Conservation (phyloP, 1,140 invertebrate genomes). For the Anadara kagoshimensis region DNA sequence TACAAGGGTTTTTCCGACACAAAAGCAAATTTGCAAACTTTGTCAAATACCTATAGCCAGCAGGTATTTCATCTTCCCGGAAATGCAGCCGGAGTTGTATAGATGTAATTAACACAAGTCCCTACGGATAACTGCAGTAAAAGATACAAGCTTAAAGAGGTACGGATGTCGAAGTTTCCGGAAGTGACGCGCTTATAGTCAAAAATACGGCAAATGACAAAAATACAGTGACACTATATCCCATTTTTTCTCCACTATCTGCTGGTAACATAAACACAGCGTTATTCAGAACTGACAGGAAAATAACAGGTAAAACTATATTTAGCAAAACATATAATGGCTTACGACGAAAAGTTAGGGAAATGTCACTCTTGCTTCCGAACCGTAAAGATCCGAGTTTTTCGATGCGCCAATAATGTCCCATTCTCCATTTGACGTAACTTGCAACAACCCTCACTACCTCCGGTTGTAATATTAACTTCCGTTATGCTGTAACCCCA, state of each 20-base stretch:
- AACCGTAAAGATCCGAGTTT: neutral
- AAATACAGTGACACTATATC: constrained; percentile 43
- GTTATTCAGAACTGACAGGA: constrained; percentile 42
- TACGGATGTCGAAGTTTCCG: constrained; percentile 40
- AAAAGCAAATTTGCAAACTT: too few relatives aligned
- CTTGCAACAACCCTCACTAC: constrained; percentile 6
- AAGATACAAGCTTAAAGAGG: constrained; percentile 23
- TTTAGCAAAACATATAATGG: constrained; percentile 38
- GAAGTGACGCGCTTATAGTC: constrained; percentile 39
- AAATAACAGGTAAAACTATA: constrained; percentile 43
- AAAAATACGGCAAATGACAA: constrained; percentile 52
- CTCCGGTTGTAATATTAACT: constrained; percentile 63
- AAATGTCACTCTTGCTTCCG: constrained; percentile 29
- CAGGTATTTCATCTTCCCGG: neutral
- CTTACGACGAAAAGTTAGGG: constrained; percentile 36
- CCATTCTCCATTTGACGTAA: constrained; percentile 30
- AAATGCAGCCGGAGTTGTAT: constrained; percentile 9
- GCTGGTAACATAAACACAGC: constrained; percentile 43
- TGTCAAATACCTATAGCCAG: too few relatives aligned
- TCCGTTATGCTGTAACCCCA: constrained; percentile 53
- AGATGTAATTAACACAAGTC: constrained; percentile 9
- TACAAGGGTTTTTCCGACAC: too few relatives aligned
- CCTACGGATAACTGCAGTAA: neutral
- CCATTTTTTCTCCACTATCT: constrained; percentile 43
- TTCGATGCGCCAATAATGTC: constrained; percentile 8